phyloP scores from a whole-genome alignment of 2,888 invertebrate genomes.

The Dryobotodes eremita region DNA sequence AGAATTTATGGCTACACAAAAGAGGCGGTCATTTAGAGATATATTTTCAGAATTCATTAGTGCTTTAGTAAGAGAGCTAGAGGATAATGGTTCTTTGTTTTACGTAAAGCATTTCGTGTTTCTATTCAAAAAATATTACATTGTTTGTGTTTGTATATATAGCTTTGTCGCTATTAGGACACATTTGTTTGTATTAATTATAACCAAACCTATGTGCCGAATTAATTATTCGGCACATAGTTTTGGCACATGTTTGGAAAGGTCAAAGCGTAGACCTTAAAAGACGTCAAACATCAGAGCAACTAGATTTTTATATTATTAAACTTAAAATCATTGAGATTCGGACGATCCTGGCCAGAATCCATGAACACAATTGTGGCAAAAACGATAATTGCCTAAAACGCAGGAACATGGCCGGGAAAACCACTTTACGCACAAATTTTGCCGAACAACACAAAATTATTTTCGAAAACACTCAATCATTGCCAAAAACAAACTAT shows the following conservation, averaged over 20 bases:
- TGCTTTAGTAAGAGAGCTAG: slow-evolving; percentile 39
- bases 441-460: neutral
- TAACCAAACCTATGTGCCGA: too few species aligned
- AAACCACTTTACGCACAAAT: neutral
- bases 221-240: neutral
- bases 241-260: neutral
- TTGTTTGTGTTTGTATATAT: neutral
- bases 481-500: neutral
- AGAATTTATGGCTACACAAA: slow-evolving; percentile 58
- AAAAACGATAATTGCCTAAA: neutral
- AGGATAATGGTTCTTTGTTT: slow-evolving; percentile 36
- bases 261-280: too few species aligned
- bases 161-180: neutral
- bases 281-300: neutral
- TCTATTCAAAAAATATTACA: neutral
- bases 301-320: neutral
- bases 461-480: neutral
- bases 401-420: neutral
- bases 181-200: neutral
- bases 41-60: slow-evolving; percentile 61
- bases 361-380: neutral
- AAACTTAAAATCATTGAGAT: neutral
- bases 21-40: slow-evolving; percentile 58
- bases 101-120: slow-evolving; percentile 16
- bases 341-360: neutral